phyloP scores from a whole-genome alignment of 37 sponge, comb jelly and placozoan species.

The Hexactinellida sp. region DNA sequence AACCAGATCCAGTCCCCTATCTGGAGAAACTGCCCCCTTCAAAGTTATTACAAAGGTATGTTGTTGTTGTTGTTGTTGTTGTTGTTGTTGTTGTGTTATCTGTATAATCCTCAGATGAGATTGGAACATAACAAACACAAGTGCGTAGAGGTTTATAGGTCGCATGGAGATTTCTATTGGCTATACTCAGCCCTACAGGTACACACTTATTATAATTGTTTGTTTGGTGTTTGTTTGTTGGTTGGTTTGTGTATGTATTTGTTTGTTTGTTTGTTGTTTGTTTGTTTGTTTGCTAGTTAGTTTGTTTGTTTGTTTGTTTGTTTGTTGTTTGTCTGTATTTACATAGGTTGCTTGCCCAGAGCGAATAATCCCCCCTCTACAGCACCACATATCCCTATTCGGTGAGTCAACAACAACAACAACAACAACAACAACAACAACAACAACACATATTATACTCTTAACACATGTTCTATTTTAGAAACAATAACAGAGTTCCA shows the following conservation, averaged over 20 bases:
- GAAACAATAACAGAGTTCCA: constrained; percentile 80
- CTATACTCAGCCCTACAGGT: constrained; percentile 42
- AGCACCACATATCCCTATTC: constrained; percentile 51
- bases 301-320: too few relatives aligned
- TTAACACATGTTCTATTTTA: neutral
- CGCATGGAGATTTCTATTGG: constrained; percentile 76
- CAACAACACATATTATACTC: neutral
- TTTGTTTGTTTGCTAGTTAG: too few relatives aligned
- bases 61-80: too few relatives aligned
- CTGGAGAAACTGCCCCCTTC: constrained; percentile 37
- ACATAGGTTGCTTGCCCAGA: constrained; percentile 57
- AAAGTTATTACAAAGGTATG: constrained; percentile 60
- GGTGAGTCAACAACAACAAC: neutral
- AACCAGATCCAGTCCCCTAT: neutral
- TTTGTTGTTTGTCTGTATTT: neutral
- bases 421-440: neutral
- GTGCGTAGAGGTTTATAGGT: constrained; percentile 46
- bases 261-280: too few relatives aligned
- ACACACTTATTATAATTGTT: neutral
- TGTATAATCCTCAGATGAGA: neutral
- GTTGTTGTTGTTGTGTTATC: too few relatives aligned
- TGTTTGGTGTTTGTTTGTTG: too few relatives aligned
- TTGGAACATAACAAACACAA: neutral
- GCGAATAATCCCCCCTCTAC: constrained; percentile 54
- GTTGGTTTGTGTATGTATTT: too few relatives aligned